Evolutionary conservation across 1,140 invertebrate genomes (phyloP), one percentile per base, ranked within the genome.

Genomic region (Bombus picipes): DNA sequence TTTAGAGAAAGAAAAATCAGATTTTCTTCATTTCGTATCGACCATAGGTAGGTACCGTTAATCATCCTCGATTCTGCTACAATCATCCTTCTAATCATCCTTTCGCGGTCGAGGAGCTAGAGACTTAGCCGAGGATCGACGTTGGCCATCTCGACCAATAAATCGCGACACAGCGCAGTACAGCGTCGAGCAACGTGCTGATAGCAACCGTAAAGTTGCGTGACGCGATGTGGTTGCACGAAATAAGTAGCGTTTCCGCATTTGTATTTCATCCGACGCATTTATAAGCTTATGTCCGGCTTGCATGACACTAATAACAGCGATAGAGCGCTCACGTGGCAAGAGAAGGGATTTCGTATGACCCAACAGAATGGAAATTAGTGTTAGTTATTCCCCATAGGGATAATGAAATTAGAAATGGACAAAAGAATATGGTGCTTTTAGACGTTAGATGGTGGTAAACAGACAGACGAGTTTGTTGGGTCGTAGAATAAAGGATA

Each of bases 231-330:
- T 34, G 43, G 65, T 65, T 74, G 80, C 28, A n/a, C 13, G 53
- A n/a, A 53, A 77, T 57, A 57, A 78, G 74, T 65, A 74, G 78
- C 65, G 41, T 77, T 86, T 72, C 62, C 83, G 32, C 80, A n/a
- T 53, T 84, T 47, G 47, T 41, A 47, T 71, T 87, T 84, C 65
- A 65, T 65, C 59, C 57, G 59, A 87, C 25, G 28, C 25, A 65
- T n/a, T 71, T 32, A 18, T 62, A 53, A 37, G 47, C 59, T 72
- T 81, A 41, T 5, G 79, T 72, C 68, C 53, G 47, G 28, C 32
- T 43, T 43, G 68, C 68, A 62, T 53, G 37, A 25, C 53, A 62
- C 53, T 74, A 74, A 74, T 74, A 43, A 62, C 28, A 18, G 10
- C 13, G 34, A 57, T 59, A 75, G 37, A 41, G 2, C 25, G 34